Evolutionary conservation across 2,113 vertebrate species (phyloP).

Genomic region (Elachura formosa): DNA sequence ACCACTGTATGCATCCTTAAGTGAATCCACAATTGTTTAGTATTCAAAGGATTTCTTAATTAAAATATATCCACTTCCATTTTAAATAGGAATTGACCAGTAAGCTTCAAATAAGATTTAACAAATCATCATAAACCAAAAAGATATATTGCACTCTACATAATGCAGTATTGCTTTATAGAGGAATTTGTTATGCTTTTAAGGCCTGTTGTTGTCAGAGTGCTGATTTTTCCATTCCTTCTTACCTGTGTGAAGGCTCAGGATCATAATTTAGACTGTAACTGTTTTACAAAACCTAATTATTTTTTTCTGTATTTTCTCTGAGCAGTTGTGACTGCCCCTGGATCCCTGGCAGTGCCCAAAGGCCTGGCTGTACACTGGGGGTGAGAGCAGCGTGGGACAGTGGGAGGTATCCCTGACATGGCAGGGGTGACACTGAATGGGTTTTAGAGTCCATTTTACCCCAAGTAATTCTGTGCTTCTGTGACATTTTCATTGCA

Average conservation of each 20-base stretch:
- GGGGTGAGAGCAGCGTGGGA: not conserved
- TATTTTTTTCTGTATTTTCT: not conserved
- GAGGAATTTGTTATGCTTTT: not conserved
- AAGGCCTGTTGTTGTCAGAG: not conserved
- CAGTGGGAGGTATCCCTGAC: not conserved
- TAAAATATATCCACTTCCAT: not conserved
- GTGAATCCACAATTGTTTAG: not conserved
- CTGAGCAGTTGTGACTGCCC: not conserved
- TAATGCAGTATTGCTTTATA: not conserved
- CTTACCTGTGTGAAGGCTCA: not conserved
- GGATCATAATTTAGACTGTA: not conserved
- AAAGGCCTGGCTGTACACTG: accelerated
- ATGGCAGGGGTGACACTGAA: not conserved
- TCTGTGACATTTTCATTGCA: not conserved
- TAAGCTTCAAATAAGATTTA: not conserved
- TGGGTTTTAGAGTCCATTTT: not conserved
- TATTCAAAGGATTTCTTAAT: not conserved
- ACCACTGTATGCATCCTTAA: not conserved
- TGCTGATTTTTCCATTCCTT: not conserved
- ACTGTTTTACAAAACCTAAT: not conserved
- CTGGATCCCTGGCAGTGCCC: not conserved
- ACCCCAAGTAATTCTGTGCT: not conserved
- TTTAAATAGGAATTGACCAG: not conserved
- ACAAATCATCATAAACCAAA: not conserved
- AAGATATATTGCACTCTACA: not conserved